phyloP scores from a whole-genome alignment of 2,113 vertebrate genomes.

The Notiomystis cincta region DNA sequence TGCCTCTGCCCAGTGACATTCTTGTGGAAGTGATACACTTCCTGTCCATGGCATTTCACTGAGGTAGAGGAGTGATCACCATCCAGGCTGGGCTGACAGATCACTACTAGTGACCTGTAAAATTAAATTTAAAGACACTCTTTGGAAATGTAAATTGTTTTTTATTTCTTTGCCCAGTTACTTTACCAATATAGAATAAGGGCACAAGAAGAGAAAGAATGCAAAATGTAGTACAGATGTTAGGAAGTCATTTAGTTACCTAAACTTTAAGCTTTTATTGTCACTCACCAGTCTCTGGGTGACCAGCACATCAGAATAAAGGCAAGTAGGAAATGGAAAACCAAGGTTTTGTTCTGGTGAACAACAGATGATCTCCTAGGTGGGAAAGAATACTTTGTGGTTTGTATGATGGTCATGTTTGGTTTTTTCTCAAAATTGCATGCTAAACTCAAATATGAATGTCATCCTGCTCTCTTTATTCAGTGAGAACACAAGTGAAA shows the following conservation, averaged over 20 bases:
- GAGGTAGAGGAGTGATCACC: no score
- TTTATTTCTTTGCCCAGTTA: background rate
- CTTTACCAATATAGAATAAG: background rate
- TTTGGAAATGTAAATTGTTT: background rate
- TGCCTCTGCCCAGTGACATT: rapidly evolving
- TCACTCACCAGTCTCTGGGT: background rate
- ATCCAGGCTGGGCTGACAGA: background rate
- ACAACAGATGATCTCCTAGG: background rate
- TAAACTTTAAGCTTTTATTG: background rate
- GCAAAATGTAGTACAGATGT: background rate
- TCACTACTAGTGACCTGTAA: no score
- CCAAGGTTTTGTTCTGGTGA: background rate
- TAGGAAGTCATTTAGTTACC: background rate
- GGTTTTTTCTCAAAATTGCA: background rate
- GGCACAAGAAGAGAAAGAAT: background rate
- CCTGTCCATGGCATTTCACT: background rate
- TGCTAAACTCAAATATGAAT: background rate
- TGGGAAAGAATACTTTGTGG: background rate
- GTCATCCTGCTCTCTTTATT: background rate
- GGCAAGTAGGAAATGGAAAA: background rate
- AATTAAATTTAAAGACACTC: background rate
- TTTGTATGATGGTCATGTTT: rapidly evolving
- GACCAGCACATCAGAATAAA: background rate
- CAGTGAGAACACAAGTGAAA: background rate
- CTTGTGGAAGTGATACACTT: background rate